Evolutionary conservation across 2,113 vertebrate genomes (phyloP), one percentile per base, ranked within the genome.

Genomic region (Macaca nemestrina): DNA sequence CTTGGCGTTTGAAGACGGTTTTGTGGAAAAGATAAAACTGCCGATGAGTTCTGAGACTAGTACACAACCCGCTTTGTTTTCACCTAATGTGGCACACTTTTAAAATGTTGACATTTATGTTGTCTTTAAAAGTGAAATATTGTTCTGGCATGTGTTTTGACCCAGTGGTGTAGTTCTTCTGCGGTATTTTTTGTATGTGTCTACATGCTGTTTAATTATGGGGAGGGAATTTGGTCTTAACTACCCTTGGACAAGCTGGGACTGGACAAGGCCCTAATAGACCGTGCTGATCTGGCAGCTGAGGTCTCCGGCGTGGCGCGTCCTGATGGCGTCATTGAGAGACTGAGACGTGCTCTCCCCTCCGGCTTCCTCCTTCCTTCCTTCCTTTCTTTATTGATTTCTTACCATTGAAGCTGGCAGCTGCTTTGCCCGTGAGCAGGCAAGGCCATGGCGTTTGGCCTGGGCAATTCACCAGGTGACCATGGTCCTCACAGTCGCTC

Each of bases 91-190:
- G 70, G 57, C 61, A 79, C 61, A 32, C n/a, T 50, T 81, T 48
- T 25, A 18, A 93, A 80, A n/a, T 48, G 48, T 23, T 67, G 43
- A 45, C 20, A 2, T 38, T 81, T 93, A 61, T 43, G 38, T 59
- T 50, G 81, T 55, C 76, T 76, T 76, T 50, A 61, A 86, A 22
- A 78, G 48, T 2, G 6, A 45, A 68, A 48, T 96, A 98, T 96
- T 98, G 98, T 96, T 94, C 45, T 82, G 95, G 84, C 98, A 97
- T 98, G 98, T 97, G 98, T 97, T 73, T 92, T 96, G 92, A 87
- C 72, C 87, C 94, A 89, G 83, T 78, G 30, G 92, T 96, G 87
- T 83, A 59, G 88, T 90, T 45, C 87, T 94, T 93, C 84, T 83
- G 43, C 75, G 94, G 97, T 98, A 95, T 95, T 68, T 98, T 97